These are phyloP conservation scores for Leptinotarsa texana DNA, from an alignment of 1,140 invertebrate species.

Conservation along the genomic window DNA sequence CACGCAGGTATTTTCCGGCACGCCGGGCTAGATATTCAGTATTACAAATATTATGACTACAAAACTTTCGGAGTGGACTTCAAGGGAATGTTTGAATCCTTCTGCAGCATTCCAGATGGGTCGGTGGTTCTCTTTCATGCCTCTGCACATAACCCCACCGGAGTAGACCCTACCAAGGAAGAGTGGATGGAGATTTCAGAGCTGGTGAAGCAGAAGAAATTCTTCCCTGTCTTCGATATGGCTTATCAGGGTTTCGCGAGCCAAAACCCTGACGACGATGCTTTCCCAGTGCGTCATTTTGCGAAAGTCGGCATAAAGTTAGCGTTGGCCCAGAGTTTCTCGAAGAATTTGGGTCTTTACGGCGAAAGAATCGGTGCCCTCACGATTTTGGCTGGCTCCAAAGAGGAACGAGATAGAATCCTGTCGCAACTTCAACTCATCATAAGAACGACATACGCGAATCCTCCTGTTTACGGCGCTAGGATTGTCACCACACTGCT, in stretches of 20 bases:
- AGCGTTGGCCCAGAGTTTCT: slow-evolving; percentile 91
- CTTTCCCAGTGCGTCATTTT: slow-evolving; percentile 66
- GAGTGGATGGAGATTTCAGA: slow-evolving; percentile 84
- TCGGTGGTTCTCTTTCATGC: slow-evolving; percentile 93
- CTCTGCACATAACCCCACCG: slow-evolving; percentile 98
- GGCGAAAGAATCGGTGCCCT: slow-evolving; percentile 94
- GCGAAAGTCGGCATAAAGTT: slow-evolving; percentile 86
- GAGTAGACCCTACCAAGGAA: slow-evolving; percentile 84
- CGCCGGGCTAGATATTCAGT: slow-evolving; percentile 60
- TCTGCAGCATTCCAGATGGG: slow-evolving; percentile 80
- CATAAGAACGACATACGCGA: slow-evolving; percentile 95
- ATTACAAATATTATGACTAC: slow-evolving; percentile 95
- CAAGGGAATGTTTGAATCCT: slow-evolving; percentile 85
- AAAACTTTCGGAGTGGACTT: slow-evolving; percentile 95
- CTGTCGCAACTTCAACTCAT: slow-evolving; percentile 96
- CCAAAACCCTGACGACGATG: slow-evolving; percentile 91
- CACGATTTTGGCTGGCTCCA: slow-evolving; percentile 54
- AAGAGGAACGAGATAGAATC: slow-evolving; percentile 81
- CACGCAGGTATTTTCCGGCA: slow-evolving; percentile 93
- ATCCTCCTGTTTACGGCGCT: slow-evolving; percentile 94
- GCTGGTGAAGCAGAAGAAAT: slow-evolving; percentile 73
- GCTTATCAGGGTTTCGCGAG: slow-evolving; percentile 98
- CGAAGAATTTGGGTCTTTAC: slow-evolving; percentile 95
- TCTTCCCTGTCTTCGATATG: slow-evolving; percentile 93
- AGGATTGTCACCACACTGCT: slow-evolving; percentile 86